Evolutionary conservation across 2,113 vertebrate genomes (phyloP).

Genomic region (Phalacrocorax pelagicus): DNA sequence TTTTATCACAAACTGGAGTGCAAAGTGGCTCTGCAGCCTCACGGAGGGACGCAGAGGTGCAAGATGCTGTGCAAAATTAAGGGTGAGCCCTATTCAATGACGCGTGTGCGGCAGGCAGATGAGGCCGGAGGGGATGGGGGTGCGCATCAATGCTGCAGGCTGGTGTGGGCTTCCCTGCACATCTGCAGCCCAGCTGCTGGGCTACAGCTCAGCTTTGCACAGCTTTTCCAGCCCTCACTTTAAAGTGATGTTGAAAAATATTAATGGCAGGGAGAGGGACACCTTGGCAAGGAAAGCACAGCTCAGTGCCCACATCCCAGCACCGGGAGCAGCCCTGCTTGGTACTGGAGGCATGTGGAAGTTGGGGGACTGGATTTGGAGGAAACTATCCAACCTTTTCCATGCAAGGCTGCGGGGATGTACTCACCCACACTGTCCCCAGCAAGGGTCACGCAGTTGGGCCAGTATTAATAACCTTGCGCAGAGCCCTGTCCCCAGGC

Average conservation of each 20-base stretch:
- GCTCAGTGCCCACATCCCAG: neutral
- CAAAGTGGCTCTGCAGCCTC: neutral
- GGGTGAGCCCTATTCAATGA: neutral
- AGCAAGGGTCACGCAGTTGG: neutral
- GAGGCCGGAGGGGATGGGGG: neutral
- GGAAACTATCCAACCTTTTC: neutral
- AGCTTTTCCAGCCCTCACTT: neutral
- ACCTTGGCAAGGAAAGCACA: rapidly evolving
- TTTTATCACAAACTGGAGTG: rapidly evolving
- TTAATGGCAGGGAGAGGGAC: neutral
- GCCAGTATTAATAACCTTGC: neutral
- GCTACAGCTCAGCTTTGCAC: neutral
- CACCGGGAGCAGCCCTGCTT: neutral
- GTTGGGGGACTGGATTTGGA: neutral
- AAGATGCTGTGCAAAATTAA: neutral
- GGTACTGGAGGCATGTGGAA: neutral
- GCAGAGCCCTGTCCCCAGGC: neutral
- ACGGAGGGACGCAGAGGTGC: rapidly evolving
- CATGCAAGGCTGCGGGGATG: neutral
- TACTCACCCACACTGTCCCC: neutral
- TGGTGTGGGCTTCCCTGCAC: neutral
- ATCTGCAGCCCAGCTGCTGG: constrained; percentile 51
- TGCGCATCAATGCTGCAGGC: neutral
- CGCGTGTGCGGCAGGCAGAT: rapidly evolving
- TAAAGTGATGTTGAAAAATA: neutral